Evolutionary conservation across 2,797 vertebrate genomes (phyloP).

Genomic region (Peromyscus melanophrys): DNA sequence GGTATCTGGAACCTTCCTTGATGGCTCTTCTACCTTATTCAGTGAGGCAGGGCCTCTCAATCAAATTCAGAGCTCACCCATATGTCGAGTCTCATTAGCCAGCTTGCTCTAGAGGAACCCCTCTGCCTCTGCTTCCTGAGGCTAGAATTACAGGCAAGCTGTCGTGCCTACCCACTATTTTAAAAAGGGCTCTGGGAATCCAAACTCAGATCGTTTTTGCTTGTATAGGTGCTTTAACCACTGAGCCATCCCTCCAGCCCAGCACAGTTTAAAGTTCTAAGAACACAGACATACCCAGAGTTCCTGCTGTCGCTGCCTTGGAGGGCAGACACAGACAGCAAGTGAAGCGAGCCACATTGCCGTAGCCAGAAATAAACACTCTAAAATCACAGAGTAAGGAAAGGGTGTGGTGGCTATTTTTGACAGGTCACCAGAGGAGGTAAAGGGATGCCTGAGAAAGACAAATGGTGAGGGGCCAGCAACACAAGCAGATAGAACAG

Average conservation of each 20-base stretch:
- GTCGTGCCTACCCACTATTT: neutral
- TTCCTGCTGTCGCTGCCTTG: neutral
- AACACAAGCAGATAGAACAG: rapidly evolving
- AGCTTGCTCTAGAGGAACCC: neutral
- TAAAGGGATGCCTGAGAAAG: neutral
- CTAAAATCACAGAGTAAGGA: neutral
- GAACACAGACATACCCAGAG: neutral
- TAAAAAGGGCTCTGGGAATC: neutral
- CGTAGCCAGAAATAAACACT: neutral
- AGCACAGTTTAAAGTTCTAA: neutral
- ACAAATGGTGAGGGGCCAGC: neutral
- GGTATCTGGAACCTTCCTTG: neutral
- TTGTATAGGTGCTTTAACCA: neutral
- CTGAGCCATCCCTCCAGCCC: neutral
- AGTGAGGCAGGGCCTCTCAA: neutral
- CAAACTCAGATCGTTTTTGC: neutral
- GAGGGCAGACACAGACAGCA: neutral
- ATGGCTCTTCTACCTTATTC: neutral
- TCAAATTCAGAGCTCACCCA: neutral
- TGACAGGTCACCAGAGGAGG: neutral
- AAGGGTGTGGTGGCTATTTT: neutral
- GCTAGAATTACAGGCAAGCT: neutral
- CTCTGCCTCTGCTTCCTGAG: neutral
- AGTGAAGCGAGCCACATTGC: neutral
- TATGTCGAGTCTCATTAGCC: neutral